Conservation (phyloP, 2,888 invertebrate genomes). For the Hypomecis punctinalis region DNA sequence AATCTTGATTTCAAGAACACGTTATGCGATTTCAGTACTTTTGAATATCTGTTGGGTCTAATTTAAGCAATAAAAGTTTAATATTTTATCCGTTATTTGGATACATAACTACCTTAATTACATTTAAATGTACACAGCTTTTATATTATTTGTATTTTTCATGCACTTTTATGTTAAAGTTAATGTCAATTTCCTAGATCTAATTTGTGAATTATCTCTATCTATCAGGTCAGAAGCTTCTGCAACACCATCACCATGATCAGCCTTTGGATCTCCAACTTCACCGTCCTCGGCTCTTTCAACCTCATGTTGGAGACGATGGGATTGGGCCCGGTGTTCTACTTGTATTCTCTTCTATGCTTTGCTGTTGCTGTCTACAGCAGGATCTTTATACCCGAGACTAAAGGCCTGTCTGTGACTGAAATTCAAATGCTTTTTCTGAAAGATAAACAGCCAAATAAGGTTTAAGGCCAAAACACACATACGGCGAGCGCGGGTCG, state of each 20-base stretch:
- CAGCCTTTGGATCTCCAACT: constrained; percentile 61
- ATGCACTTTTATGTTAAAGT: too few relatives aligned
- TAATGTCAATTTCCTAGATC: too few relatives aligned
- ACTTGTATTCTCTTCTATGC: constrained; percentile 64
- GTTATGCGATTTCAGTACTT: too few relatives aligned
- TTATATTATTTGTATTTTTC: too few relatives aligned
- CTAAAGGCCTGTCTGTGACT: constrained; percentile 67
- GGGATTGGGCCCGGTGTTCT: constrained; percentile 69
- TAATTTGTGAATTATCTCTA: not conserved
- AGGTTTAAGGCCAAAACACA: too few relatives aligned
- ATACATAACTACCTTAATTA: too few relatives aligned
- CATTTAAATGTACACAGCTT: too few relatives aligned
- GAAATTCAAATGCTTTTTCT: constrained; percentile 61
- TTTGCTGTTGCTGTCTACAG: constrained; percentile 60
- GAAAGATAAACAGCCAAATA: not conserved
- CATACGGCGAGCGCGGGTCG: too few relatives aligned
- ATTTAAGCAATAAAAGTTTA: too few relatives aligned
- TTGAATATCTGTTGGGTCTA: too few relatives aligned
- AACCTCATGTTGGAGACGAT: constrained; percentile 57
- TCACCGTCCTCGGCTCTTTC: constrained; percentile 65
- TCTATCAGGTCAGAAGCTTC: constrained; percentile 60
- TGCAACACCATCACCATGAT: constrained; percentile 60
- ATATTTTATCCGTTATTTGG: too few relatives aligned
- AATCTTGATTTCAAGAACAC: too few relatives aligned
- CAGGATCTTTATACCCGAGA: constrained; percentile 68